Evolutionary conservation across 2,888 invertebrate genomes (phyloP), one percentile per base, ranked within the genome.

Genomic region (Cepaea hortensis): DNA sequence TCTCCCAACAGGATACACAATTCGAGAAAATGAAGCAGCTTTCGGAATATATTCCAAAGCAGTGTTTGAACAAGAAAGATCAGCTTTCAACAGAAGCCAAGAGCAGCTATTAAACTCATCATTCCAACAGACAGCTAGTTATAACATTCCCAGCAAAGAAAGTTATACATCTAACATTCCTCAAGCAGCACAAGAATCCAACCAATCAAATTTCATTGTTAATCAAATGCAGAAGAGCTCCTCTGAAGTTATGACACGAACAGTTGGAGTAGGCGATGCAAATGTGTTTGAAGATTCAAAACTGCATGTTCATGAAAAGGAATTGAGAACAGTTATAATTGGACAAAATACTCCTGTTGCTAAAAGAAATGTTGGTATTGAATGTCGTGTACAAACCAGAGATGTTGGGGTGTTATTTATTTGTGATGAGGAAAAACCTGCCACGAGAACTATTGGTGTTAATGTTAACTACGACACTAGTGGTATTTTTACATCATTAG

Each of bases 211-310:
- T 85, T 84, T 89, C 72, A 89, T 85, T 48, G 89, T 88, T 75
- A 88, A 87, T 77, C 89, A 89, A 84, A 89, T 87, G 18, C 88
- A 89, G 73, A 85, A 87, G 48, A 76, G 61, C 73, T 84, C 85
- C 72, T 89, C 91, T 15, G 91, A 90, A 85, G 90, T 92, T 35
- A 73, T 92, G 83, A 96, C 95, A 87, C 95, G 95, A 84, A 96
- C 95, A 80, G 94, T 96, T 75, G 96, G 95, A 11, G 95, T 96
- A 23, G 96, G 96, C 70, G 95, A 95, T 20, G 95, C 95, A 81
- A 95, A 95, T 77, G 93, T 95, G 0, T 92, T 93, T 65, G 93
- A 93, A 88, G 90, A 90, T 82, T 90, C 91, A 65, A 90, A 90
- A 48, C 88, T 93, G 48, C 93, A 93, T 83, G 93, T 94, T 84